Evolutionary conservation across 1,140 invertebrate species (phyloP), one percentile per base, ranked within the genome.

Genomic region (Caerostris extrusa): DNA sequence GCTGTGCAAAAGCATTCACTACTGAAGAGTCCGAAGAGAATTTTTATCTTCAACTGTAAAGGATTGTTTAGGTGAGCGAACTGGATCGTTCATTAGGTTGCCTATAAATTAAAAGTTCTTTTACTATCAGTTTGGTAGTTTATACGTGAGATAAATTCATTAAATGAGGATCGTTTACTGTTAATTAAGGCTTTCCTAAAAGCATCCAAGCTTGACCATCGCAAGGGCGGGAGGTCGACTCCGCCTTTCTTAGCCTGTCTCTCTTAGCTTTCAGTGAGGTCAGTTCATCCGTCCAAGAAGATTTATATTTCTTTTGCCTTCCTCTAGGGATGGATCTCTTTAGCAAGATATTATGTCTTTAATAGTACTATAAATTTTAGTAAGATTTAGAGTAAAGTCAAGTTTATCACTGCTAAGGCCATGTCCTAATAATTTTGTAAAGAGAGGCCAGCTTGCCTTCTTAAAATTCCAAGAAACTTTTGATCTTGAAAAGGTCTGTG

Each of bases 171-270:
- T 64, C 61, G 61, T 17, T 64, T 64, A 64, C 0, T 17, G 12
- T 10, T 14, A 14, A 64, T 55, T 14, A 19, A 12, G 5, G 67
- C 10, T 0, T 12, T 14, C 12, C 8, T 17, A 64, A 64, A n/a
- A 64, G 12, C 12, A 14, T 71, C 88, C 55, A 57, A n/a, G 3
- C 7, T 57, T 8, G 19, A n/a, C 56, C 58, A 71, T 90, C 67
- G 4, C 17, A 53, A 7, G 19, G 88, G 55, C 5, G n/a, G 12
- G 0, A 55, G 17, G 64, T 90, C 61, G 57, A 61, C 17, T 50
- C 64, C n/a, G 55, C 53, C 14, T 91, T 91, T 77, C 67, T 82
- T 61, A 82, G 6, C 3, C 90, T 12, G 77, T 82, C 77, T 55
- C 58, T 17, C 17, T 86, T 86, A 55, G 6, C 83, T 60, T 86